Evolutionary conservation across 2,797 vertebrate genomes (phyloP), one percentile per base, ranked within the genome.

Genomic region (Cuniculus paca): DNA sequence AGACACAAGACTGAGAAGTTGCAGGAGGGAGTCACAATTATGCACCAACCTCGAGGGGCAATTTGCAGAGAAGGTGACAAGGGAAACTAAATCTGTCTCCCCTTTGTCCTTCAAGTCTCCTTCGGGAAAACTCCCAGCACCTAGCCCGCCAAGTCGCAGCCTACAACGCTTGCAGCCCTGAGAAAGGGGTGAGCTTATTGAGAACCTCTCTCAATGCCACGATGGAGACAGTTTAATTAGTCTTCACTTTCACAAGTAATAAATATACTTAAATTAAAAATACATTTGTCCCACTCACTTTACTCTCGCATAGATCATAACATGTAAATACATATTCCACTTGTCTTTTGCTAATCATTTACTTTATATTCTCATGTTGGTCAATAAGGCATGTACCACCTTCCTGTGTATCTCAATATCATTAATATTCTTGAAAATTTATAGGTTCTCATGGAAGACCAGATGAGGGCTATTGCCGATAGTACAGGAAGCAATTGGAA

Each of bases 191-290:
- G 10, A 63, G 58, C 80, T 39, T 52, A 17, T 48, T 11, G 0
- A 2, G 39, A 75, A 42, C 58, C 61, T 45, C 42, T 77, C 74
- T 60, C 16, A 63, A 61, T 4, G 61, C 72, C 58, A 26, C 45
- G 3, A 63, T 39, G 2, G 4, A 95, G 84, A 92, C 63, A 54
- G 70, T 34, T 20, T 52, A 58, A 82, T 90, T 86, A 94, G 75
- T 89, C 91, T 95, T 93, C 86, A 85, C 86, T 89, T 88, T 89
- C 90, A 74, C 91, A 79, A 90, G 95, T 84, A 92, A 95, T 95
- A 97, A 97, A 96, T 82, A 95, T 56, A 78, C 79, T 91, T 96
- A 90, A 81, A 96, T 94, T 93, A 95, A 96, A 98, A 96, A 85
- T 70, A 72, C 90, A 54, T 90, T 65, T 93, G 93, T 60, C 75